phyloP scores from a whole-genome alignment of 2,797 vertebrate species.

The Meda fulgida region DNA sequence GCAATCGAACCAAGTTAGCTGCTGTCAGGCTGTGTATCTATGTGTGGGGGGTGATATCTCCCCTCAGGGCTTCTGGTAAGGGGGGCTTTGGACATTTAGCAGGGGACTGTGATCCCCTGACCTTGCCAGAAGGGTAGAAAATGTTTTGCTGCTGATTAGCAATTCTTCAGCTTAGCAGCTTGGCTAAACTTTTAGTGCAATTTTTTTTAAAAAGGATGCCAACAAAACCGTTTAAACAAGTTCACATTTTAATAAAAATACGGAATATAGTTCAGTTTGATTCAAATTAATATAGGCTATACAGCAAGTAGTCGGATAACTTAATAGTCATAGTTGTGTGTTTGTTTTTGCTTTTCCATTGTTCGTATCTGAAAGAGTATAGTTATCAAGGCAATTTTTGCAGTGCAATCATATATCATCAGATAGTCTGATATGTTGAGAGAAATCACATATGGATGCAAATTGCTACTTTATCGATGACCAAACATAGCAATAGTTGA shows the following conservation, averaged over 20 bases:
- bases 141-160: slow-evolving; percentile 84
- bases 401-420: background rate
- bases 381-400: background rate
- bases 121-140: slow-evolving; percentile 86
- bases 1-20: slow-evolving; percentile 41
- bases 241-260: background rate
- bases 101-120: slow-evolving; percentile 79
- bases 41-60: slow-evolving; percentile 75
- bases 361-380: background rate
- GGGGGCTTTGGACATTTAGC: slow-evolving; percentile 77
- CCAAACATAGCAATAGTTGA: background rate
- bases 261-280: background rate
- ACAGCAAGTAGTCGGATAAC: background rate
- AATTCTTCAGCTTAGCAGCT: slow-evolving; percentile 69
- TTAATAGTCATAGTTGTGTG: background rate
- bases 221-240: background rate
- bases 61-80: slow-evolving; percentile 74
- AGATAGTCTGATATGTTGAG: background rate
- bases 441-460: background rate
- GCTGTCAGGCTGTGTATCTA: slow-evolving; percentile 65
- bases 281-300: background rate
- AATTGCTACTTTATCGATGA: background rate
- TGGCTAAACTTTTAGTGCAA: slow-evolving; percentile 57
- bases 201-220: background rate
- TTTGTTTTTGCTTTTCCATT: background rate